Conservation (phyloP, 2,797 vertebrate genomes). For the Eutrigla gurnardus region DNA sequence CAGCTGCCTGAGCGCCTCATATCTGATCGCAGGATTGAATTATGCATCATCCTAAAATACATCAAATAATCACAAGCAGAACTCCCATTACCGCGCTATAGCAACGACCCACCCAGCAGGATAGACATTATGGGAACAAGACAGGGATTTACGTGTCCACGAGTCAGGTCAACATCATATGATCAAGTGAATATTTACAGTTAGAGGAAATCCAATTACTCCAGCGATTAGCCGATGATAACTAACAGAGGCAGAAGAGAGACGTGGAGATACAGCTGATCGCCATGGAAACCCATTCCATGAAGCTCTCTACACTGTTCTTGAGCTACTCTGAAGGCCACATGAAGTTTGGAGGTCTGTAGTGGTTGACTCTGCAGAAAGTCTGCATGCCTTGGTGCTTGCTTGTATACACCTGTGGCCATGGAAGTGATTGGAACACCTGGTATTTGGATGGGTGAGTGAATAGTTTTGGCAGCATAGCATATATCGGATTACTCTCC, state of each 20-base stretch:
- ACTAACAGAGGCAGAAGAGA: neutral
- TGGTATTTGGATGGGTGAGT: too few species aligned
- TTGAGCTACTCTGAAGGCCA: too few species aligned
- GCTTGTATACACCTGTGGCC: too few species aligned
- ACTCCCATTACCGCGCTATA: slow-evolving; percentile 7
- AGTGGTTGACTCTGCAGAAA: too few species aligned
- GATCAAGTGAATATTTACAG: neutral
- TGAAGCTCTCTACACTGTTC: too few species aligned
- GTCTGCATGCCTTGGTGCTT: too few species aligned
- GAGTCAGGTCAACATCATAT: neutral
- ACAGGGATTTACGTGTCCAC: neutral
- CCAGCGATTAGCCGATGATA: neutral
- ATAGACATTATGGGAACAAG: neutral
- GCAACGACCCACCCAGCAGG: neutral
- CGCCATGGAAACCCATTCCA: too few species aligned
- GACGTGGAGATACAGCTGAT: too few species aligned
- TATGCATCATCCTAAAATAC: slow-evolving; percentile 9
- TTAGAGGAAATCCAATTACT: neutral
- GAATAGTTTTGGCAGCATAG: too few species aligned
- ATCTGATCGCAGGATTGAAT: slow-evolving; percentile 46
- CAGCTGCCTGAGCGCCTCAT: slow-evolving; percentile 21
- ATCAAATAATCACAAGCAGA: slow-evolving; percentile 26
- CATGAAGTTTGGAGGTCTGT: too few species aligned
- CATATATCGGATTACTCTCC: too few species aligned
- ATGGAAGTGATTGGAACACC: too few species aligned